Evolutionary conservation across 2,113 vertebrate genomes (phyloP).

Genomic region (Hyperopisus bebe): DNA sequence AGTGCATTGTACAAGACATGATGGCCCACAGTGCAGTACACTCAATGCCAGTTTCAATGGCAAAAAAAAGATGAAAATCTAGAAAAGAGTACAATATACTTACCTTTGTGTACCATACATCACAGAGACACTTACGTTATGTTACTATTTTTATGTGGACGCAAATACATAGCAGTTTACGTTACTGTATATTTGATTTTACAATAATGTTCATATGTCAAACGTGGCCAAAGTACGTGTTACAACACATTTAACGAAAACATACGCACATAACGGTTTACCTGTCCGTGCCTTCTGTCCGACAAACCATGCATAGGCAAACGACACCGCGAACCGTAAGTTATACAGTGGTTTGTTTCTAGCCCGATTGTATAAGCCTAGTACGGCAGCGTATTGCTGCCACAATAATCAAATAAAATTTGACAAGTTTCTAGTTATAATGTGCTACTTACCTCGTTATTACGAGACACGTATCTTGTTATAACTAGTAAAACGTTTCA

Average conservation of each 20-base stretch:
- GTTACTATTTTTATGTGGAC: not conserved
- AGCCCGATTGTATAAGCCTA: not conserved
- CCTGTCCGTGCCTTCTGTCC: not conserved
- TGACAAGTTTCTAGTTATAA: not conserved
- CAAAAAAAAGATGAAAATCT: not conserved
- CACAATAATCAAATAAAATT: not conserved
- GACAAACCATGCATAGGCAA: not conserved
- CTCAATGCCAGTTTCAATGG: slow-evolving; percentile 55
- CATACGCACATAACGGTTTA: not conserved
- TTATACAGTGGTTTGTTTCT: not conserved
- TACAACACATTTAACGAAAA: not conserved
- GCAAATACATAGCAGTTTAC: not conserved
- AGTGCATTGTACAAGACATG: slow-evolving; percentile 64
- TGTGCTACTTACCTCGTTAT: no score
- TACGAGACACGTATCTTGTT: not conserved
- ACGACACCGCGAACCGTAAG: not conserved
- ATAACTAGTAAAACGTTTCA: not conserved
- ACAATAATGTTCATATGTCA: not conserved
- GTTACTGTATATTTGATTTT: not conserved
- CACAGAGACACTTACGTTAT: not conserved
- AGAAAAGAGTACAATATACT: not conserved
- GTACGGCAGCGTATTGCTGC: not conserved
- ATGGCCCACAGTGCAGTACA: slow-evolving; percentile 62
- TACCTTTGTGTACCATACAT: not conserved
- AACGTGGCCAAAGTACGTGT: not conserved